Base-by-base conservation (phyloP, 2,113 vertebrate genomes). In the Sinocyclocheilus rhinocerous region DNA sequence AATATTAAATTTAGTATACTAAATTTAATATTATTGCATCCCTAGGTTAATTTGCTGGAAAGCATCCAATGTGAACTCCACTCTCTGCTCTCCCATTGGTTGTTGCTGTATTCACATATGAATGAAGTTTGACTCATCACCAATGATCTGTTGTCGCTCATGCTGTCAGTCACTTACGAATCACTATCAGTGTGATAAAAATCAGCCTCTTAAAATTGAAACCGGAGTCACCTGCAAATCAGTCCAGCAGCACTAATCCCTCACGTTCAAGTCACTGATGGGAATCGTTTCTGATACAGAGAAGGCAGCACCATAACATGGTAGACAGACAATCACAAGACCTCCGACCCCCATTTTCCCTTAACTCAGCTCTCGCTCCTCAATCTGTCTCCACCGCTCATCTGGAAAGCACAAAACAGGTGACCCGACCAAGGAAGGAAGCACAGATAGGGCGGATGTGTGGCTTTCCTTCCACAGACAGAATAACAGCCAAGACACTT, bases 361-460 rank as follows among this genome's bases (percentile, higher is more conserved):
- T 67, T 33, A 13, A 18, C 73, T 89, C 69, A 65, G 79, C 76
- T 36, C 61, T 83, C 52, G 22, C 69, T 76, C 87, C 59, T 77
- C 59, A 78, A 57, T 76, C 87, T 91, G 13, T 79, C 65, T 59
- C n/a, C 83, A 61, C 45, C 83, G 69, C 70, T 84, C 42, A 11
- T 77, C 73, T 55, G 88, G 75, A 87, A 88, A 91, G 63, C 83
- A 86, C 80, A 69, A 73, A 91, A 84, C 90, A 90, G 50, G 67
- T 90, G 87, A 91, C 86, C 83, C 84, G 82, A 89, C 63, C 13
- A 76, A 77, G 84, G 87, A 91, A 57, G 81, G 87, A 81, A 90
- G 76, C 86, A 88, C 59, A 88, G 86, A 89, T 82, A 86, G 90
- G 87, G 89, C 89, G 89, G 86, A 65, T 84, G 81, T 89, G 84